A percentile compares a stretch with the other conserved stretches of the same genome.
Conservation (phyloP, 2,113 vertebrate genomes). For the Muntiacus reevesi region DNA sequence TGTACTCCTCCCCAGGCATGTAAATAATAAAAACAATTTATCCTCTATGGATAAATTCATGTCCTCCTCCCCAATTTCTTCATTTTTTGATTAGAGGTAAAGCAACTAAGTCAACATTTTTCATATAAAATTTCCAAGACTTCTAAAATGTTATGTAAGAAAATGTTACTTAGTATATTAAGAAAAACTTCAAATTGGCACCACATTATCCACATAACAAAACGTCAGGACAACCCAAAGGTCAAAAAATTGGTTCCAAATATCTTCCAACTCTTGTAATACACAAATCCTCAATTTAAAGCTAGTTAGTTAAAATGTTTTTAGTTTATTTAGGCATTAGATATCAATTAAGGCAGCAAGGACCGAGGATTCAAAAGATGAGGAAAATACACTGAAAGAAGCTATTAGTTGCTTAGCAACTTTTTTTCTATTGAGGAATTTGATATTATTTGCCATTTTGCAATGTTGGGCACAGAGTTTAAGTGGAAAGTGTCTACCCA, state of each 20-base stretch:
- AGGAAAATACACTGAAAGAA: not conserved
- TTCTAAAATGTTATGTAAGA: not conserved
- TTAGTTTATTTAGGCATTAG: not conserved
- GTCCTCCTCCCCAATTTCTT: not conserved
- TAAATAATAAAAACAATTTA: slow-evolving; percentile 10
- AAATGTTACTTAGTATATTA: not conserved
- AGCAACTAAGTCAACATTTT: not conserved
- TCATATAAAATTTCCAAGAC: not conserved
- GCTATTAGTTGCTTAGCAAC: not conserved
- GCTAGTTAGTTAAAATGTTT: not conserved
- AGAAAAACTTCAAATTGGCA: not conserved
- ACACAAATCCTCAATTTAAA: not conserved
- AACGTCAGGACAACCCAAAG: not conserved
- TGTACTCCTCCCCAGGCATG: not conserved
- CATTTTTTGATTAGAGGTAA: not conserved
- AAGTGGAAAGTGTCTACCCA: not conserved
- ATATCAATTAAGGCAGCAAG: not conserved
- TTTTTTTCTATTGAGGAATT: not conserved
- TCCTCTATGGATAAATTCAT: not conserved
- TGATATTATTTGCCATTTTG: not conserved
- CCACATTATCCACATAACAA: not conserved
- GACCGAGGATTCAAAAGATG: not conserved
- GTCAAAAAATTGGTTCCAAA: not conserved
- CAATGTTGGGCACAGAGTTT: not conserved
- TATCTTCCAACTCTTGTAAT: not conserved